Base-by-base conservation (phyloP, 2,888 invertebrate species). In the Drosophila pseudotalamancana region DNA sequence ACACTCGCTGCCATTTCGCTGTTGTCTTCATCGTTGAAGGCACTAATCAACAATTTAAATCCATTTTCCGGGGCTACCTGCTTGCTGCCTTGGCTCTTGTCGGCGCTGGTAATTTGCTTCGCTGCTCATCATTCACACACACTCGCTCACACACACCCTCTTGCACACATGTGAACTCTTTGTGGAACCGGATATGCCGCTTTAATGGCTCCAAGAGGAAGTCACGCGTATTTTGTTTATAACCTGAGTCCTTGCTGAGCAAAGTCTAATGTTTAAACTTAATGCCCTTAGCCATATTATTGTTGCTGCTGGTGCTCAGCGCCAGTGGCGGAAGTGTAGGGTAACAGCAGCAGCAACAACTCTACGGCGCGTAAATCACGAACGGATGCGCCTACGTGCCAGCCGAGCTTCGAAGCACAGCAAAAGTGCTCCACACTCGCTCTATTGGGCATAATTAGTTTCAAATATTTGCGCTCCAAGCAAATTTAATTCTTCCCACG, bases 201-300 rank as follows among this genome's bases (percentile, higher is more conserved):
- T 83, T 82, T 83, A 88, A 89, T 85, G 84, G 74, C 71, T 72
- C 68, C 74, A 63, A 77, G 65, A 78, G 88, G 88, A 89, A 89
- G 87, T 88, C 88, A 89, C 83, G 89, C 88, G 78, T 82, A 80
- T 75, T 84, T 88, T 77, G 86, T 80, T 88, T 89, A 88, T 84
- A 81, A 77, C 82, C 64, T 50, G 69, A 70, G 69, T 57, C 46
- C 35, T 29, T 45, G 39, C 43, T 27, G 23, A 55, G 75, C 80
- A 63, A 56, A 46, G 62, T 74, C 84, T 69, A 67, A 84, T 77
- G 84, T 60, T 68, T 68, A 72, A 76, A 75, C 75, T 60, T 81
- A 85, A 81, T 81, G 72, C 53, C 46, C 45, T 42, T 48, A 55
- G 59, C 65, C 55, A 35, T 46, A 53, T 45, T 32, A 61, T 35